Base-by-base conservation (phyloP, 2,113 vertebrate species). In the Calypte anna region DNA sequence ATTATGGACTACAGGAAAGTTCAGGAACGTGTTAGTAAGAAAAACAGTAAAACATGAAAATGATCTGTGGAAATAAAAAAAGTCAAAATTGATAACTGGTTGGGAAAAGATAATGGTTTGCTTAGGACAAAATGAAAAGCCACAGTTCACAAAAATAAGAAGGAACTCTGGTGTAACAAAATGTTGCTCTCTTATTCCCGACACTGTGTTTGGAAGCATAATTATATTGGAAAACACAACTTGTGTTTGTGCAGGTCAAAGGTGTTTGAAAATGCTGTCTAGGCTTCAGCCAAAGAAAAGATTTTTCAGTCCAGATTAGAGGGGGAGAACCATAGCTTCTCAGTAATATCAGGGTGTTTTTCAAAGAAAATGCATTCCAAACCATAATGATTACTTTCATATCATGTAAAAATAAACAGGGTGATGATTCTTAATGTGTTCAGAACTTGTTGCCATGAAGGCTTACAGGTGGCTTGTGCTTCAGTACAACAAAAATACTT, bases 161-260 rank as follows among this genome's bases (percentile, higher is more conserved):
- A 51, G 24, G 8, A 87, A 54, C 13, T 76, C 44, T 55, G 3
- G 1, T 0, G 1, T 58, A 84, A 57, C 36, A 15, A 57, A 43
- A 51, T 20, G 9, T 36, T 40, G 40, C 40, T 40, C 58, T 78
- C 44, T 74, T 64, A 75, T 21, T 91, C 19, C 54, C 90, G 40
- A 3, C 50, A 66, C 67, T n/a, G 17, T 7, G 4, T 50, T 62
- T 44, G 0, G 27, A 58, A 55, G 33, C 2, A 1, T 61, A 0
- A 40, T 40, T 12, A 70, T 40, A 74, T 0, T 14, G 3, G 27
- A 46, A 66, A 82, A 68, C 25, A 92, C 44, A 72, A 25, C 18
- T 28, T n/a, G 23, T 36, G 19, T 6, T 85, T 44, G 38, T 1
- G 2, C 27, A 73, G 21, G 25, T 33, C 33, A 92, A 48, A 74